Conservation (phyloP, 1,140 invertebrate genomes). For the Acromyrmex echinatior region DNA sequence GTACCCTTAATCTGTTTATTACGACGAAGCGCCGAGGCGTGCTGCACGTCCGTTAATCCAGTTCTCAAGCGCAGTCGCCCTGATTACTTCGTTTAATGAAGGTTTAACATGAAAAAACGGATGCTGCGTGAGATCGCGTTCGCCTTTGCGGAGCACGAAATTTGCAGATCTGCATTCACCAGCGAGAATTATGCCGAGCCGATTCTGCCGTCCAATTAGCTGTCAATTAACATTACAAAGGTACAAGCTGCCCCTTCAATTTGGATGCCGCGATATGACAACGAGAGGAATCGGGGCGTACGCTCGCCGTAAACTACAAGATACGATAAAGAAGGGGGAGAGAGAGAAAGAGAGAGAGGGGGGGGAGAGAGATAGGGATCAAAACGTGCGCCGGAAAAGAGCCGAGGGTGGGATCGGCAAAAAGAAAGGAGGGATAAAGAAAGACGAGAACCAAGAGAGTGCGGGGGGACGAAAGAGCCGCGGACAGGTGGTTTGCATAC, state of each 20-base stretch:
- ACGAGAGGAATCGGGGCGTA: neutral
- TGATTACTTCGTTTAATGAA: slow-evolving; percentile 54
- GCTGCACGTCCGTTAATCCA: slow-evolving; percentile 57
- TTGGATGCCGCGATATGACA: slow-evolving; percentile 17
- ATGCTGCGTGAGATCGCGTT: slow-evolving; percentile 22
- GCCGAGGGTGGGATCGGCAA: neutral
- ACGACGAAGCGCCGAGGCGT: slow-evolving; percentile 28
- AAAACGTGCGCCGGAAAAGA: slow-evolving; percentile 2
- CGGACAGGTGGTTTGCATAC: slow-evolving; percentile 76
- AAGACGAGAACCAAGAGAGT: slow-evolving; percentile 37
- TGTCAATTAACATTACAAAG: slow-evolving; percentile 57
- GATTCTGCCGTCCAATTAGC: slow-evolving; percentile 43
- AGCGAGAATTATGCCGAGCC: neutral
- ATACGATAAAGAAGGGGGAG: neutral
- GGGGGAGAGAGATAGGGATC: neutral
- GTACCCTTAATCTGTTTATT: slow-evolving; percentile 62
- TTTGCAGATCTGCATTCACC: slow-evolving; percentile 17
- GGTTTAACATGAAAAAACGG: slow-evolving; percentile 44
- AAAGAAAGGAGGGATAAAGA: slow-evolving; percentile 12
- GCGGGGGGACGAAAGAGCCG: slow-evolving; percentile 46
- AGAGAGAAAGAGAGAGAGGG: neutral
- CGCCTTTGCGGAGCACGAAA: slow-evolving; percentile 1
- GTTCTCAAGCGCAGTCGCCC: slow-evolving; percentile 37
- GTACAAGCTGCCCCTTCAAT: slow-evolving; percentile 31
- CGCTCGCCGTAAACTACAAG: neutral